A percentile compares a stretch with the other conserved stretches of the same genome.
These are phyloP conservation scores for Oscheius sp. DNA, from an alignment of 2,888 invertebrate species.

Conservation along the genomic window DNA sequence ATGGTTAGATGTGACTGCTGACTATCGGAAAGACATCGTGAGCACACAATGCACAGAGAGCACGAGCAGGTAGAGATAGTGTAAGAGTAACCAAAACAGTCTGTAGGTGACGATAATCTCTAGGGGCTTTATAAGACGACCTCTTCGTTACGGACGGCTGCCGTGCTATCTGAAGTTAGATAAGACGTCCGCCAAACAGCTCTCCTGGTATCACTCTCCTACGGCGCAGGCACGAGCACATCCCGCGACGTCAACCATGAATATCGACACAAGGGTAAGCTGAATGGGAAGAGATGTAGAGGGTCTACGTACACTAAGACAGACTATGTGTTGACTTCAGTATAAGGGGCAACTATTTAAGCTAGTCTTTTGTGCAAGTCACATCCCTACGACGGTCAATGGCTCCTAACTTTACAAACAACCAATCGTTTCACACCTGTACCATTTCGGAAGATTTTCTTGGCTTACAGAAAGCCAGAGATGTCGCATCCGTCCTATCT, in stretches of 20 bases:
- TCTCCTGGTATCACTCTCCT: constrained; percentile 30
- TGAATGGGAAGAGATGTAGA: neutral
- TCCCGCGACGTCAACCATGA: constrained; percentile 28
- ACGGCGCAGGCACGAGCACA: constrained; percentile 19
- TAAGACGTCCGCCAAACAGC: constrained; percentile 36
- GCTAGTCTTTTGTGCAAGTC: too few species aligned
- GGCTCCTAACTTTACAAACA: too few species aligned
- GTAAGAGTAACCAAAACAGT: neutral
- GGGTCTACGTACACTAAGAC: neutral
- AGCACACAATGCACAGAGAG: neutral
- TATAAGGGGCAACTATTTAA: too few species aligned
- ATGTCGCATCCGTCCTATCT: too few species aligned
- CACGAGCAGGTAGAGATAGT: neutral
- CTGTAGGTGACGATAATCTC: constrained; percentile 15
- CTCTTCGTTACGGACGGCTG: constrained; percentile 5
- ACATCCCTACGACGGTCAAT: too few species aligned
- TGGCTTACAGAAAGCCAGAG: too few species aligned
- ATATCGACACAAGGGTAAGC: constrained; percentile 29
- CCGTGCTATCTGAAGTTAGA: constrained; percentile 31
- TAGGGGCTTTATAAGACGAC: constrained; percentile 12
- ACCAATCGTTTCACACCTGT: too few species aligned
- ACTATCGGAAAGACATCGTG: neutral
- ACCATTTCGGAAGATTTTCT: too few species aligned
- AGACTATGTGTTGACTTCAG: too few species aligned
- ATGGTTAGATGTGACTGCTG: neutral